phyloP scores from a whole-genome alignment of 2,113 vertebrate genomes.

The Aegotheles bennettii region DNA sequence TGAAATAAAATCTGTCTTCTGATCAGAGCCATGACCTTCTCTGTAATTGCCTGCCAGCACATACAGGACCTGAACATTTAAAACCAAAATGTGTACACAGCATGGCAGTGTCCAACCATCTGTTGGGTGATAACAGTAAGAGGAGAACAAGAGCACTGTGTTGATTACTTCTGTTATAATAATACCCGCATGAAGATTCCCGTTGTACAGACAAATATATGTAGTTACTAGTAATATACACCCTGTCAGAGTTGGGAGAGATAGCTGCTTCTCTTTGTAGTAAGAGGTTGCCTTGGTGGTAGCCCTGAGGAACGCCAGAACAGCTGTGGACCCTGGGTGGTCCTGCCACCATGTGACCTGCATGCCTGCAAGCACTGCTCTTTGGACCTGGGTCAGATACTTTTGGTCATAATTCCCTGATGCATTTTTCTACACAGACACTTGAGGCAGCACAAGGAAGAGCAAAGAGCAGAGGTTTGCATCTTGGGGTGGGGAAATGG shows the following conservation, averaged over 20 bases:
- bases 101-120: not conserved
- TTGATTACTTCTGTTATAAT: not conserved
- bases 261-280: not conserved
- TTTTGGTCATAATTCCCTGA: not conserved
- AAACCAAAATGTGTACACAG: not conserved
- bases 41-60: not conserved
- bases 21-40: not conserved
- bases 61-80: not conserved
- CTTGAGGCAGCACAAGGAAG: not conserved
- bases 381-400: not conserved
- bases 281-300: not conserved
- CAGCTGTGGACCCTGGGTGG: not conserved
- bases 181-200: not conserved
- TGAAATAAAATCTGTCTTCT: not conserved
- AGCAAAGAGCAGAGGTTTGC: not conserved
- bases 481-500: not conserved
- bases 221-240: not conserved
- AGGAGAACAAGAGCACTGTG: not conserved
- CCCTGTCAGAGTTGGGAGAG: not conserved
- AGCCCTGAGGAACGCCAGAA: not conserved
- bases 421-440: not conserved
- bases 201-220: not conserved
- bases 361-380: not conserved
- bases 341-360: not conserved
- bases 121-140: not conserved